Evolutionary conservation across 2,888 invertebrate genomes (phyloP), one percentile per base, ranked within the genome.

Genomic region (Portevinia maculata): DNA sequence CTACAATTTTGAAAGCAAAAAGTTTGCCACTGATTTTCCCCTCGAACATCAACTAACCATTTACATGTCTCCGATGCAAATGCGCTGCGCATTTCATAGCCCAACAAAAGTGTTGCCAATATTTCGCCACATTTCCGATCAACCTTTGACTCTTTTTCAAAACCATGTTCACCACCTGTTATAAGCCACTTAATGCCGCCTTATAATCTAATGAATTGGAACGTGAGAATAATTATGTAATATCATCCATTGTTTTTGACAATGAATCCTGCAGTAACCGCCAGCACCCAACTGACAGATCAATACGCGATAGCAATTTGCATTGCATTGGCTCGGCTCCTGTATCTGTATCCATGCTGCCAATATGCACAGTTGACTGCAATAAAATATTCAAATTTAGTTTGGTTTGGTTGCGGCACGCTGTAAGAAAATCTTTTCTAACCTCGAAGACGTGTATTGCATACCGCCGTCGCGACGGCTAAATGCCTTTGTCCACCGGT

Each of bases 171-270:
- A 34, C 52, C 64, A 55, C 62, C 73, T 64, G 71, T 44, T 37
- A n/a, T n/a, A n/a, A n/a, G n/a, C n/a, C n/a, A n/a, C n/a, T n/a
- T n/a, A n/a, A n/a, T n/a, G n/a, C n/a, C n/a, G 19, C 24, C 21
- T 19, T 8, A 8, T 11, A 17, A 34, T 69, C 21, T n/a, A 70
- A 71, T 67, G 55, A 83, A 78, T 62, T 73, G 17, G 78, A 78
- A 83, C 83, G 83, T 83, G 83, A 78, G 83, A 83, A 71, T 39
- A 60, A 39, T 55, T 30, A 67, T 53, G 44, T 71, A 28, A 55
- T 34, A 55, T 34, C 34, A 28, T 46, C 65, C 55, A 83, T 78
- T 83, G 83, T 83, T 52, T 55, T 17, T 21, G 46, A 52, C 39
- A 70, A 70, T 71, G 52, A 39, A 52, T 62, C 62, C 62, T 44